Base-by-base conservation (phyloP, 2,888 invertebrate genomes). In the Ectemnius lituratus region DNA sequence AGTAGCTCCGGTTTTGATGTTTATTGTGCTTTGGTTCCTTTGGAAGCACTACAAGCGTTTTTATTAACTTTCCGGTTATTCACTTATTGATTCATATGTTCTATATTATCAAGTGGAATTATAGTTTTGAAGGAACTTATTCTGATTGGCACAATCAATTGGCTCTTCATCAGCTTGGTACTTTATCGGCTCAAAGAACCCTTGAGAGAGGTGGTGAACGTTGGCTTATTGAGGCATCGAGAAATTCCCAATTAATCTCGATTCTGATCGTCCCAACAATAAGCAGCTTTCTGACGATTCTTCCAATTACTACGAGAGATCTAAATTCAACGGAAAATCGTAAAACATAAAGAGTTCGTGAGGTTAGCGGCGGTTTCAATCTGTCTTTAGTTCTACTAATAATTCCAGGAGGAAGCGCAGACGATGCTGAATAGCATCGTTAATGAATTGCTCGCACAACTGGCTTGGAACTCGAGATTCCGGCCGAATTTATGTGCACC, bases 381-480 rank as follows among this genome's bases (percentile, higher is more conserved):
- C 8, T 37, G 8, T 2, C 37, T 37, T 37, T 6, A 37, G 37
- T 37, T 37, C 37, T 37, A 64, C 70, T 63, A 60, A 72, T 72
- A 75, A 75, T 67, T 37, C 63, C 46, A 60, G n/a, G 52, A 37
- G 37, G 37, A 37, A 37, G 37, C 37, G 37, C 37, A 8, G 37
- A 2, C 37, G 45, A 61, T 58, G 14, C 28, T 68, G 66, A 76
- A 65, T 70, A 65, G 46, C 67, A 47, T 69, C 67, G 18, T 77
- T 75, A 75, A 71, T 67, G 58, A 67, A 61, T 66, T 23, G 37
- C 57, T 60, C 58, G 27, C 16, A 52, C 62, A 59, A 47, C 64
- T 37, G 37, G 37, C 37, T 66, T 67, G 49, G 49, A 60, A 45
- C 62, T 74, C 61, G 67, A 52, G 47, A 46, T 62, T 20, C 67